These are phyloP conservation scores for Andrena marginata DNA, from an alignment of 2,888 invertebrate species.

Conservation along the genomic window DNA sequence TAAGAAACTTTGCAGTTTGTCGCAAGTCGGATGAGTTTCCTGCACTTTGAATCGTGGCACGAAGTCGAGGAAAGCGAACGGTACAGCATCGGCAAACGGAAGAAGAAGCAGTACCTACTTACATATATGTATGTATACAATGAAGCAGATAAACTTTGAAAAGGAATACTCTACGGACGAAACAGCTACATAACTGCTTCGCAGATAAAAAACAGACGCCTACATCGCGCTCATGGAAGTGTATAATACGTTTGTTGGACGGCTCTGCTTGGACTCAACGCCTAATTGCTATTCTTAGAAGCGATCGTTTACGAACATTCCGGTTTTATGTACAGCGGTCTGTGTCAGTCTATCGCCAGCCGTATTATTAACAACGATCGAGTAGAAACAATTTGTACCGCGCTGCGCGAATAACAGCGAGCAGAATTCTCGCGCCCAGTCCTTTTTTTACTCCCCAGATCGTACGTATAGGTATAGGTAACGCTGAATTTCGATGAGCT, in stretches of 20 bases:
- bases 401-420: neutral
- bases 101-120: too few species aligned
- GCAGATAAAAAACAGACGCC: too few species aligned
- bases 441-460: too few species aligned
- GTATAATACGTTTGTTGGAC: slow-evolving; percentile 11
- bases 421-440: neutral
- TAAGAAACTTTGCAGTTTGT: neutral
- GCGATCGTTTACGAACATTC: slow-evolving; percentile 33
- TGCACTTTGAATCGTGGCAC: too few species aligned
- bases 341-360: neutral
- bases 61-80: too few species aligned
- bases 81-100: too few species aligned
- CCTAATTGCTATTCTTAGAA: slow-evolving; percentile 56
- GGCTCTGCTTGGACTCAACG: slow-evolving; percentile 15
- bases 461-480: too few species aligned
- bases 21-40: too few species aligned
- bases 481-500: neutral
- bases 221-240: neutral
- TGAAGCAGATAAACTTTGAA: too few species aligned
- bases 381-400: slow-evolving; percentile 29
- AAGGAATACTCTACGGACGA: too few species aligned
- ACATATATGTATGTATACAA: too few species aligned
- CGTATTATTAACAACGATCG: slow-evolving; percentile 30
- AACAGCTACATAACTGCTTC: too few species aligned
- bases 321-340: slow-evolving; percentile 19